Conservation (phyloP, 2,888 invertebrate genomes). For the Deladenus siricidicola region DNA sequence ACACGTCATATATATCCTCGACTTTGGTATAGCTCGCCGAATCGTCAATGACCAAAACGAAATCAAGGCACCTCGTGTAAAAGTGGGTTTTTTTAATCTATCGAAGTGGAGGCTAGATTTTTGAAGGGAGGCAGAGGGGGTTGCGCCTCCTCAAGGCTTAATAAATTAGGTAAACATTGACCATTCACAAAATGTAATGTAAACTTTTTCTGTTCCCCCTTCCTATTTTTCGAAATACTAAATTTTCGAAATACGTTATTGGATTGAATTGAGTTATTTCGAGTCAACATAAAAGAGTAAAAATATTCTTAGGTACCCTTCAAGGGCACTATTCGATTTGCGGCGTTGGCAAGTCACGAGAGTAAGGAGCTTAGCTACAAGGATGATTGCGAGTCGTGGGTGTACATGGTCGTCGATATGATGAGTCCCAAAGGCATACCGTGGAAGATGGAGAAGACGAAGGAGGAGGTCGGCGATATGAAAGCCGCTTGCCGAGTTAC, state of each 20-base stretch:
- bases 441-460: constrained; percentile 9
- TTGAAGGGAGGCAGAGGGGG: no score
- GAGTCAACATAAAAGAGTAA: no score
- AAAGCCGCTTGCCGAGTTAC: not conserved
- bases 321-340: constrained; percentile 39
- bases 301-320: constrained; percentile 12
- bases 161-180: no score
- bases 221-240: no score
- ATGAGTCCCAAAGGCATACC: constrained; percentile 11
- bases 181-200: no score
- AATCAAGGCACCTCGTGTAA: constrained; percentile 9
- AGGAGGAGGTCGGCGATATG: constrained; percentile 3
- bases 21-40: constrained; percentile 43
- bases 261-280: no score
- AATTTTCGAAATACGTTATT: no score
- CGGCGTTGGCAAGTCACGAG: constrained; percentile 34
- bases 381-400: constrained; percentile 44
- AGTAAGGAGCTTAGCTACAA: constrained; percentile 32
- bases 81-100: not conserved
- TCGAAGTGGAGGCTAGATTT: no score
- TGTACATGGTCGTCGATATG: constrained; percentile 34
- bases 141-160: no score
- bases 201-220: no score
- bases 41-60: constrained; percentile 29
- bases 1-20: constrained; percentile 36